Conservation (phyloP, 2,888 invertebrate genomes). For the Psylliodes chrysocephalus region DNA sequence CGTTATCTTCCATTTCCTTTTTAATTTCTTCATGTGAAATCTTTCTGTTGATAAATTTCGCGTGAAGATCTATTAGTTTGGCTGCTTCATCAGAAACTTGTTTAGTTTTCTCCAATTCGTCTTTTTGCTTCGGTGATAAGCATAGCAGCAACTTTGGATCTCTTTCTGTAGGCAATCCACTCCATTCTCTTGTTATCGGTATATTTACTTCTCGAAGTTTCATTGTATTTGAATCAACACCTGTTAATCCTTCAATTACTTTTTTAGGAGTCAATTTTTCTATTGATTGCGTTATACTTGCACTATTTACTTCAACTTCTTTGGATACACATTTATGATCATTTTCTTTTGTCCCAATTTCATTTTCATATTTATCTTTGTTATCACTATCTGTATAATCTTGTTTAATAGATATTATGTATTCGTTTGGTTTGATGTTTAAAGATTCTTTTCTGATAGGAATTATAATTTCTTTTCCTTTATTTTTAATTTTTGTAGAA, state of each 20-base stretch:
- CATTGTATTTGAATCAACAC: too few species aligned
- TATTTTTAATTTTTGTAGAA: neutral
- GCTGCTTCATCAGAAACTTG: conserved; percentile 69
- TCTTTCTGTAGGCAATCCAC: conserved; percentile 70
- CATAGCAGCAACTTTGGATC: conserved; percentile 74
- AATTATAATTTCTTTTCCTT: neutral
- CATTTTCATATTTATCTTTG: too few species aligned
- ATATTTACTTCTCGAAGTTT: neutral
- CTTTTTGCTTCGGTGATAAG: conserved; percentile 78
- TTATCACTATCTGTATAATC: too few species aligned
- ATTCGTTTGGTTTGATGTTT: neutral
- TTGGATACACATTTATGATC: too few species aligned
- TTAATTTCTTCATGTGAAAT: conserved; percentile 49
- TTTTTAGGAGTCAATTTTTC: too few species aligned
- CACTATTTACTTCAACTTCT: too few species aligned
- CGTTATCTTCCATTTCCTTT: conserved; percentile 31
- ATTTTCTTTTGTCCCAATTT: too few species aligned
- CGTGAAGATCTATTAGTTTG: conserved; percentile 75
- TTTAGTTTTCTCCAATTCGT: conserved; percentile 69
- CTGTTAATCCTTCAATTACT: too few species aligned
- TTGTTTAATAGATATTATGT: too few species aligned
- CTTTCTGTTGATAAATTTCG: conserved; percentile 73
- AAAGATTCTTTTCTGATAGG: too few species aligned
- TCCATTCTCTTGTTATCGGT: conserved; percentile 61
- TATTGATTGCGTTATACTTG: too few species aligned